phyloP scores from a whole-genome alignment of 2,113 vertebrate species.

The Atherinomorus stipes region DNA sequence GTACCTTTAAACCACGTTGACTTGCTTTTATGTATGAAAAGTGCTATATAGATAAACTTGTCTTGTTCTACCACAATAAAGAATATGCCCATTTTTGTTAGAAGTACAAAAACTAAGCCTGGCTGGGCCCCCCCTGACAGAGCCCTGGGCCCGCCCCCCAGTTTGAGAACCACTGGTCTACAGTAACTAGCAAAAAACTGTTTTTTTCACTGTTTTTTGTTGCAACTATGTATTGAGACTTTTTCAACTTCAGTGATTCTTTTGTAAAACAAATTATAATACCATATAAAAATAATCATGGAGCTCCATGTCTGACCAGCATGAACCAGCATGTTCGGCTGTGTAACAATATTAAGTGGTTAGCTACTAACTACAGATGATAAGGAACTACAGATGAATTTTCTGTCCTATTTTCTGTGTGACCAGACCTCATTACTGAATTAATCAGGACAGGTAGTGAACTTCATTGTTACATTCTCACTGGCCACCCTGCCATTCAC shows the following conservation, averaged over 20 bases:
- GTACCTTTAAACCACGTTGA: too few relatives aligned
- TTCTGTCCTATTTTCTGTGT: conserved; percentile 5
- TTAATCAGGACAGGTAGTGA: neutral
- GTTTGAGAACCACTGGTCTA: too few relatives aligned
- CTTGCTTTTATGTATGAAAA: too few relatives aligned
- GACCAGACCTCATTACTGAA: neutral
- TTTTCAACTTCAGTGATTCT: neutral
- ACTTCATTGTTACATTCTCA: conserved; percentile 19
- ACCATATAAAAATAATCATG: neutral
- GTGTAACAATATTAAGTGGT: neutral
- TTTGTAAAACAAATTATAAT: neutral
- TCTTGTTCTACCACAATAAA: too few relatives aligned
- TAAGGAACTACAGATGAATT: neutral
- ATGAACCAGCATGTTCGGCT: neutral
- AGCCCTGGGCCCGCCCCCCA: too few relatives aligned
- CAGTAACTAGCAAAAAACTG: too few relatives aligned
- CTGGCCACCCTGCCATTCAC: conserved; percentile 15
- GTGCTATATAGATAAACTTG: too few relatives aligned
- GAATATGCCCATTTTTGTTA: too few relatives aligned
- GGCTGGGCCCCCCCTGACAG: too few relatives aligned
- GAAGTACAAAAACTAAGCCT: too few relatives aligned
- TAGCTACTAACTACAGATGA: neutral
- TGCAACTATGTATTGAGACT: neutral
- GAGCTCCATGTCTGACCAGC: neutral
- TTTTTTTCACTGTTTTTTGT: neutral